Percentiles rank a stretch among this genome's conserved stretches.
Conservation (phyloP, 1,140 invertebrate genomes). For the Hyphantria cunea region DNA sequence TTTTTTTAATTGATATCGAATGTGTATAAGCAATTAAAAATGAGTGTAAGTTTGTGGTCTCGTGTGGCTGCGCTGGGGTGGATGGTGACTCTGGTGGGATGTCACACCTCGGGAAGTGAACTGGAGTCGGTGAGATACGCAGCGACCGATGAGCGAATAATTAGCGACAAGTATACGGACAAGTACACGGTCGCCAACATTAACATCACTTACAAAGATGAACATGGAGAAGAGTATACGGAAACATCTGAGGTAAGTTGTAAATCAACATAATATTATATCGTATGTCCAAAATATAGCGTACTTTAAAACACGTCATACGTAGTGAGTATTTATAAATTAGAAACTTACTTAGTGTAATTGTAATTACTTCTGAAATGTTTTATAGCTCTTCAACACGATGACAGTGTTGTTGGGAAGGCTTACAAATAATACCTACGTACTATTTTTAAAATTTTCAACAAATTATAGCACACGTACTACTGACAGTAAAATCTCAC, state of each 20-base stretch:
- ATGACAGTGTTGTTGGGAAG: too few species aligned
- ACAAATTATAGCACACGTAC: too few species aligned
- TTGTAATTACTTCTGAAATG: too few species aligned
- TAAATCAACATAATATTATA: too few species aligned
- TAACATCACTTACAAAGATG: conserved; percentile 69
- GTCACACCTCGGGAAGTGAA: conserved; percentile 63
- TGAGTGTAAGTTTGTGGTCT: conserved; percentile 64
- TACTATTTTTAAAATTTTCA: too few species aligned
- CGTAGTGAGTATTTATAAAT: too few species aligned
- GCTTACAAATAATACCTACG: too few species aligned
- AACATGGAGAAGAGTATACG: conserved; percentile 62
- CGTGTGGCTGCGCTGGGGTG: conserved; percentile 59
- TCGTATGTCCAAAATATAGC: too few species aligned
- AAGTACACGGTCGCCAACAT: conserved; percentile 68
- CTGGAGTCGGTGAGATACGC: conserved; percentile 62
- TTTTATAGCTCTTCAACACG: too few species aligned
- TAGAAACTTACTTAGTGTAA: too few species aligned
- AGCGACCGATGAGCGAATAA: conserved; percentile 56
- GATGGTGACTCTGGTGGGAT: conserved; percentile 57
- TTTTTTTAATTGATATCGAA: conserved; percentile 42
- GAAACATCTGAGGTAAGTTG: conserved; percentile 67
- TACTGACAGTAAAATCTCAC: too few species aligned
- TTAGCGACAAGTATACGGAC: conserved; percentile 51
- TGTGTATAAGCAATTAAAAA: conserved; percentile 54
- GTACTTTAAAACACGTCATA: too few species aligned